These are phyloP conservation scores for Microcaecilia unicolor DNA, from an alignment of 2,797 vertebrate species.

Conservation along the genomic window DNA sequence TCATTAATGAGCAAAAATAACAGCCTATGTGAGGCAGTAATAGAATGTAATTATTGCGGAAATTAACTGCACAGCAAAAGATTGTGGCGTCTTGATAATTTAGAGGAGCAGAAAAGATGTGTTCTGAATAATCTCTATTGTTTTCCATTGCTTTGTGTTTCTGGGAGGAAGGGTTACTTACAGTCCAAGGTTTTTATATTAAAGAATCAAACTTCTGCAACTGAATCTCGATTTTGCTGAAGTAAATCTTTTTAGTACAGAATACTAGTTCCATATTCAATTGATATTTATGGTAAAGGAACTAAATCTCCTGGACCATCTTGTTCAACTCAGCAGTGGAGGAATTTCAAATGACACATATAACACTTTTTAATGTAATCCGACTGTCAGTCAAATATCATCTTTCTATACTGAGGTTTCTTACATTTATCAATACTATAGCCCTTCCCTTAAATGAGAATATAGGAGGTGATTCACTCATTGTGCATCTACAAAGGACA, in stretches of 20 bases:
- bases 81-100: slow-evolving; percentile 44
- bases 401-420: no score
- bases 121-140: slow-evolving; percentile 41
- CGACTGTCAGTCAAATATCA: no score
- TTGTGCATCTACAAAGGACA: no score
- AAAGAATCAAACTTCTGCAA: slow-evolving; percentile 52
- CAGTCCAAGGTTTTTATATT: slow-evolving; percentile 52
- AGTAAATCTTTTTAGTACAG: slow-evolving; percentile 49
- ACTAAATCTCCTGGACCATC: slow-evolving; percentile 35
- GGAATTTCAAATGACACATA: no score
- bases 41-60: slow-evolving; percentile 47
- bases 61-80: slow-evolving; percentile 52
- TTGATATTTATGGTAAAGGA: slow-evolving; percentile 41
- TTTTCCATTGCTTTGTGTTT: slow-evolving; percentile 34
- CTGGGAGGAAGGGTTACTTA: no score
- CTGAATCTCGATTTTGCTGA: slow-evolving; percentile 26
- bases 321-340: no score
- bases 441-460: no score
- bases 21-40: slow-evolving; percentile 31
- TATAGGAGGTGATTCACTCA: no score
- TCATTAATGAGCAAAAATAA: slow-evolving; percentile 57
- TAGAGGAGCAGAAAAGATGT: slow-evolving; percentile 36
- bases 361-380: no score
- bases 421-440: no score
- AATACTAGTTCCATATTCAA: slow-evolving; percentile 43